These are phyloP conservation scores for Nomada fucata DNA, from an alignment of 2,888 invertebrate species.

Conservation along the genomic window DNA sequence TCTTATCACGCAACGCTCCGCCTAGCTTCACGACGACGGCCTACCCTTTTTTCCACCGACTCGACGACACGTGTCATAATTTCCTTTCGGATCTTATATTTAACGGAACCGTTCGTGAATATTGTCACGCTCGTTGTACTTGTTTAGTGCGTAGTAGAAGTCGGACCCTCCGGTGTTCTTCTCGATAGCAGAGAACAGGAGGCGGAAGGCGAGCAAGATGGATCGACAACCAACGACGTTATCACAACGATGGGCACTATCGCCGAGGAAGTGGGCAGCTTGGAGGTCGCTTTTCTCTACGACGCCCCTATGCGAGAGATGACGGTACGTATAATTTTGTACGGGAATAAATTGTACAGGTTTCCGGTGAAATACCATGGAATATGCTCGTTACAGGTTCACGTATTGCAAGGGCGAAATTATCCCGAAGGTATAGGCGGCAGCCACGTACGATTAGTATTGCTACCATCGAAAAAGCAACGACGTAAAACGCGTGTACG, in stretches of 20 bases:
- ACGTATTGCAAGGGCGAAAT: conserved; percentile 94
- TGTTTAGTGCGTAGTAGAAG: conserved; percentile 82
- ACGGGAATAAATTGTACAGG: background rate
- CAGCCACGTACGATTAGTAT: conserved; percentile 93
- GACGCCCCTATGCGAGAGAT: conserved; percentile 96
- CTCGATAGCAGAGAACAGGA: conserved; percentile 78
- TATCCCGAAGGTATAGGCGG: conserved; percentile 89
- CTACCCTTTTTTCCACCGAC: no score
- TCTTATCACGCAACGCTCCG: conserved; percentile 21
- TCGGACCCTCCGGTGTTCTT: conserved; percentile 77
- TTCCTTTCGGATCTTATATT: background rate
- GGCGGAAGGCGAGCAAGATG: conserved; percentile 77
- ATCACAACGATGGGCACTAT: conserved; percentile 74
- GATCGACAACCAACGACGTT: conserved; percentile 82
- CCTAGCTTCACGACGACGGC: no score
- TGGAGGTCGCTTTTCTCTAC: conserved; percentile 95
- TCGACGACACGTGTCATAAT: no score
- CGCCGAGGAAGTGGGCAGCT: conserved; percentile 86
- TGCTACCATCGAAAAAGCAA: conserved; percentile 96
- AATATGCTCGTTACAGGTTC: conserved; percentile 84
- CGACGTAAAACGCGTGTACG: conserved; percentile 97
- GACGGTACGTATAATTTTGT: conserved; percentile 85
- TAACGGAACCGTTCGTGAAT: background rate
- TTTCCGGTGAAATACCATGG: no score
- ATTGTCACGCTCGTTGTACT: background rate